phyloP scores from a whole-genome alignment of 2,113 vertebrate species.

The Sciurus niger region DNA sequence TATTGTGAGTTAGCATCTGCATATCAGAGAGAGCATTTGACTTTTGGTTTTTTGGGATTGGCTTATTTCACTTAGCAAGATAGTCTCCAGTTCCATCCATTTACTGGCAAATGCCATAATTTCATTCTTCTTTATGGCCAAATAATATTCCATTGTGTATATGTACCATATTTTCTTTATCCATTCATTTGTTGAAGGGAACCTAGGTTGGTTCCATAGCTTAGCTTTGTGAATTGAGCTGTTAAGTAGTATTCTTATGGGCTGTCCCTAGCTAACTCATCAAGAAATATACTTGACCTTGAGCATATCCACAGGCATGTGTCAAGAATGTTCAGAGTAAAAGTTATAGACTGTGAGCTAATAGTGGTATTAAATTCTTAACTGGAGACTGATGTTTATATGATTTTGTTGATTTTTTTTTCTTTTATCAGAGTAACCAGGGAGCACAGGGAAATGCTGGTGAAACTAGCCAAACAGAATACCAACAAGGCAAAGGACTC shows the following conservation, averaged over 20 bases:
- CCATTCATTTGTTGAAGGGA: no score
- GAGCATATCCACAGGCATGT: background rate
- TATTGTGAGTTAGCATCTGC: no score
- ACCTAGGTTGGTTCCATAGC: no score
- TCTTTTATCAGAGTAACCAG: slow-evolving; percentile 92
- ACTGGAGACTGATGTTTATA: background rate
- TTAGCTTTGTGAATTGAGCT: no score
- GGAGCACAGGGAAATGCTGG: slow-evolving; percentile 95
- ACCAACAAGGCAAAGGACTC: slow-evolving; percentile 97
- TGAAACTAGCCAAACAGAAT: slow-evolving; percentile 95
- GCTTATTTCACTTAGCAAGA: no score
- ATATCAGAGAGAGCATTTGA: no score
- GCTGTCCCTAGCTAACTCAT: background rate
- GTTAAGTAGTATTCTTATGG: background rate
- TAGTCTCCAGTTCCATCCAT: no score
- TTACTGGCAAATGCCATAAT: no score
- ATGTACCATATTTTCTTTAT: no score
- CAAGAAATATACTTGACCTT: background rate
- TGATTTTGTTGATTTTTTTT: slow-evolving; percentile 31
- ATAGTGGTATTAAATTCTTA: background rate
- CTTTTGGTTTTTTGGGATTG: no score
- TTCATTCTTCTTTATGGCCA: no score
- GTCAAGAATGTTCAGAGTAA: background rate
- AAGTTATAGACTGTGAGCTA: background rate
- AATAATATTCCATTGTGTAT: no score